Evolutionary conservation across 2,797 vertebrate species (phyloP), one percentile per base, ranked within the genome.

Genomic region (Pipistrellus pipistrellus): DNA sequence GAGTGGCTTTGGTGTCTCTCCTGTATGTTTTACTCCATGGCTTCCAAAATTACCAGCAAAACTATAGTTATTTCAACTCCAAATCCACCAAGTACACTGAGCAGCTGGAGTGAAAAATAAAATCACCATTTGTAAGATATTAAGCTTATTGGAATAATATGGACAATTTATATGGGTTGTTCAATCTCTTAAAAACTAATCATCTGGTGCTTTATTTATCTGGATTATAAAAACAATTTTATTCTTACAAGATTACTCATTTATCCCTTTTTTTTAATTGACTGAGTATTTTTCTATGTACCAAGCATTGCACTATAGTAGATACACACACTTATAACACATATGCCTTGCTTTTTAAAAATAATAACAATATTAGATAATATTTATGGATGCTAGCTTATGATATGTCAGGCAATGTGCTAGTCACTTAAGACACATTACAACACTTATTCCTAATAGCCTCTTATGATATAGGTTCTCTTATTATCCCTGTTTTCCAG

Each of bases 341-440:
- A 17, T 59, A 55, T 66, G 11, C 10, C 38, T 18, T 71, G 41
- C 18, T 92, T 83, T 83, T 85, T 41, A 82, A 92, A 13, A 75
- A 38, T 41, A 46, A 59, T 66, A 76, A 25, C 20, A 88, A 5
- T 64, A 55, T 30, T 51, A 82, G 30, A 53, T 85, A 75, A 75
- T 90, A 93, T 69, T 95, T 85, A 72, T 41, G 35, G 46, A 55
- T 84, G 30, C 0, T 82, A 27, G 23, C 27, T 89, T 90, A 77
- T 38, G 21, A 75, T 85, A 84, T 84, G 6, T 51, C 13, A 75
- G 21, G 27, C 20, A 71, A 66, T 66, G 18, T 92, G 32, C 9
- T 86, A 23, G 69, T 69, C 17, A 82, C n/a, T 66, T 87, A 71
- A 80, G 38, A 73, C 15, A 76, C 3, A 68, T 95, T 81, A 15